Base-by-base conservation (phyloP, 2,888 invertebrate genomes). In the Polia nebulosa region DNA sequence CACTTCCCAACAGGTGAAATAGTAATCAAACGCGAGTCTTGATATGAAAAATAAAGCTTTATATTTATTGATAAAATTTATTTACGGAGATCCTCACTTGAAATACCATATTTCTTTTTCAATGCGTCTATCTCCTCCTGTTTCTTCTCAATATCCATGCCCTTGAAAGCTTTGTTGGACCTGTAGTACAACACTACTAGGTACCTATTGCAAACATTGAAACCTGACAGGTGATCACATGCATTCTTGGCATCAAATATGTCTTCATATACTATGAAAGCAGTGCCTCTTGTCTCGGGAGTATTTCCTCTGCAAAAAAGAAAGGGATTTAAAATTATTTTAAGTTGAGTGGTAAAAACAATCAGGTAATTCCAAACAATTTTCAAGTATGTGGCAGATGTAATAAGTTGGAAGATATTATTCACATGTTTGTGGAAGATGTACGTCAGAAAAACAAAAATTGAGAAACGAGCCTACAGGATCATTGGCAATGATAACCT, bases 231-330 rank as follows among this genome's bases (percentile, higher is more conserved):
- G 94, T 99, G 99, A 92, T 99, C 99, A 94, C 99, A 99, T 6
- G 99, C 99, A 96, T 99, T 99, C 94, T 99, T 99, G 0, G 99
- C 99, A 96, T 99, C 99, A 96, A 99, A 99, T 87, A 99, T 99
- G 90, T 99, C 99, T 95, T 99, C 99, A 93, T 99, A 99, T 0
- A 99, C 99, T 55, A 99, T 99, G 96, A 99, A 99, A 22, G 99
- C 99, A 39, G 99, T 99, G 60, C 99, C 99, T 92, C 99, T 97
- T 0, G 99, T 99, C 93, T 99, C 99, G 17, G 99, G 98, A 27
- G 99, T 99, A 89, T 99, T 99, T 1, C 99, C 99, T 39, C 98
- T 99, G 93, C 44, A 96, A 96, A 36, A 79, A 53, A n/a, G n/a
- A n/a, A n/a, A 55, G 62, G 20, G 1, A 34, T 13, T 0, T 56